Evolutionary conservation across 2,797 vertebrate genomes (phyloP), one percentile per base, ranked within the genome.

Genomic region (Pampus argenteus): DNA sequence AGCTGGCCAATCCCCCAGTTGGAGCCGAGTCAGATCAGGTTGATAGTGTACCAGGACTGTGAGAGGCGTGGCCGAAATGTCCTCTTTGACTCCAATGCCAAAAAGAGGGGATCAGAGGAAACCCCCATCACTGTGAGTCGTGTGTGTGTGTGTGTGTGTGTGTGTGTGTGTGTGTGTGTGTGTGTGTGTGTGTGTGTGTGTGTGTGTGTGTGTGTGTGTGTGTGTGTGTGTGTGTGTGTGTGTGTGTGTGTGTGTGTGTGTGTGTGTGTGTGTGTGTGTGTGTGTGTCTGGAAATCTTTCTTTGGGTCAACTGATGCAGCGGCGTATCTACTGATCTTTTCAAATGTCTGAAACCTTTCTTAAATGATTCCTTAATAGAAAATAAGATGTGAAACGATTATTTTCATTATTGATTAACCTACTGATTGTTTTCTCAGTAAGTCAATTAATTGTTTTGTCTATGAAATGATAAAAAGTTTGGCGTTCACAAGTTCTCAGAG

Each of bases 31-130:
- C 98, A 99, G 84, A 98, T 99, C 92, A 95, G 98, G 66, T 93
- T 99, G 86, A 96, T 99, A 4, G 97, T 99, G 14, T 99, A 99
- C 84, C 98, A 99, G 93, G 98, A 99, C 94, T 99, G 98, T 10
- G 98, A 99, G 85, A 94, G 97, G 76, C 95, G 98, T 7, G 98
- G 98, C 34, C 94, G 97, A 86, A 98, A 99, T 93, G 97, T 99
- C 89, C 95, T 99, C 38, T 99, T 99, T 66, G 98, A 99, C 91
- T 99, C 98, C 69, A 97, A 94, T 10, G 89, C 95, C 88, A 98
- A 97, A 79, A 98, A 97, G 81, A 98, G 91, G 93, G 86, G 86
- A 79, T 89, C 94, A 1, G 98, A 99, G 79, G 97, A 99, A 61
- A 89, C 94, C 64, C 94, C 96, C 0, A 92, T 95, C 78, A 95